phyloP scores from a whole-genome alignment of 1,140 invertebrate genomes.

The Drosophila sucinea region DNA sequence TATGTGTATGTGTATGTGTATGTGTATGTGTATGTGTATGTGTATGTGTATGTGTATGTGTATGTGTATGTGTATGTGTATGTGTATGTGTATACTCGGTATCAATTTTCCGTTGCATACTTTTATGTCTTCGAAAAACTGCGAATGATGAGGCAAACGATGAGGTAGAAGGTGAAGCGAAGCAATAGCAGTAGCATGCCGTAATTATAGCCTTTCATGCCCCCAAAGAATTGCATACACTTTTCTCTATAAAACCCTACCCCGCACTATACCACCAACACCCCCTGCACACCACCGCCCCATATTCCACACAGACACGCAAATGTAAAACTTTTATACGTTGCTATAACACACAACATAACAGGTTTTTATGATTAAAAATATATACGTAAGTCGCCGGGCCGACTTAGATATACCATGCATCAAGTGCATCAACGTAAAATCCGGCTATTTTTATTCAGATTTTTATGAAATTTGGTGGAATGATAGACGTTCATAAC shows the following conservation, averaged over 20 bases:
- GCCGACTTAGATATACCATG: too few species aligned
- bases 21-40: slow-evolving; percentile 16
- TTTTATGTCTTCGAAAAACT: not conserved
- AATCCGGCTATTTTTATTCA: too few species aligned
- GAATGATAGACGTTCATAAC: too few species aligned
- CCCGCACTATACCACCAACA: too few species aligned
- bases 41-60: slow-evolving; percentile 51
- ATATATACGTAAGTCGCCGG: not conserved
- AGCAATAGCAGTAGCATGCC: not conserved
- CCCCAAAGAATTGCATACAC: slow-evolving; percentile 7
- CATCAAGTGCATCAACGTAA: too few species aligned
- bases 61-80: not conserved
- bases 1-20: not conserved
- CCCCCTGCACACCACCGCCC: too few species aligned
- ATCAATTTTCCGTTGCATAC: slow-evolving; percentile 20
- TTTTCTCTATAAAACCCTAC: not conserved
- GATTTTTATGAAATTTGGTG: too few species aligned
- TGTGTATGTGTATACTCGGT: not conserved
- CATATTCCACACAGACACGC: not conserved
- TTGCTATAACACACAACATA: slow-evolving; percentile 5
- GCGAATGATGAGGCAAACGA: not conserved
- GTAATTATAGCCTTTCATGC: slow-evolving; percentile 36
- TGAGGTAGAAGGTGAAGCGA: not conserved
- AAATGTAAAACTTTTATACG: slow-evolving; percentile 5
- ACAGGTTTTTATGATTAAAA: slow-evolving; percentile 38